These are phyloP conservation scores for Falcaria lacertinaria DNA, from an alignment of 2,888 invertebrate genomes.

Conservation along the genomic window DNA sequence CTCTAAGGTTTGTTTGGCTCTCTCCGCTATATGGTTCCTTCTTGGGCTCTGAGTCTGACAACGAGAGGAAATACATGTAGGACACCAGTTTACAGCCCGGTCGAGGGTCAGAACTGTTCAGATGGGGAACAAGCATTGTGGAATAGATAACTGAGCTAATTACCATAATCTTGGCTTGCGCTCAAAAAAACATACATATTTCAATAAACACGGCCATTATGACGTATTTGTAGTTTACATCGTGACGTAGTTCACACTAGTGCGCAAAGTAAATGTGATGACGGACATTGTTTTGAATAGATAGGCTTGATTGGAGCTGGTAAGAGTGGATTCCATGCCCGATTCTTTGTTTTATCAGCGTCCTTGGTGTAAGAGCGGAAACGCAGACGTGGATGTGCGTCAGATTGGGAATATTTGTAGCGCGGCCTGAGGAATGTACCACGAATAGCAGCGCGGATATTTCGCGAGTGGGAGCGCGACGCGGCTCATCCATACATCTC, in stretches of 20 bases:
- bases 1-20: constrained; percentile 76
- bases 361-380: constrained; percentile 34
- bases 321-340: too few species aligned
- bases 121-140: too few species aligned
- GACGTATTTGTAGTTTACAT: too few species aligned
- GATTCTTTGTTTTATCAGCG: constrained; percentile 8
- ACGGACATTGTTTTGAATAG: too few species aligned
- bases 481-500: not conserved
- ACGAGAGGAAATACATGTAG: constrained; percentile 62
- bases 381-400: constrained; percentile 14
- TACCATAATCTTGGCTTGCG: too few species aligned
- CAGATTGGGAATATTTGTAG: constrained; percentile 40
- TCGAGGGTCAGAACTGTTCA: constrained; percentile 2
- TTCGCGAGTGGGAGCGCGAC: constrained; percentile 27
- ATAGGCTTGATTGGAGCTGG: too few species aligned
- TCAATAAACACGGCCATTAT: too few species aligned
- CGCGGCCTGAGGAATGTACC: constrained; percentile 59
- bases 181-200: too few species aligned
- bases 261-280: not conserved
- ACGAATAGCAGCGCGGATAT: constrained; percentile 64
- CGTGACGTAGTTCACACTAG: not conserved
- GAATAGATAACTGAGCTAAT: too few species aligned
- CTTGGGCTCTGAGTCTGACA: constrained; percentile 76
- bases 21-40: constrained; percentile 76
- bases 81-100: constrained; percentile 26